A percentile compares a stretch with the other conserved stretches of the same genome.
Conservation (phyloP, 2,113 vertebrate genomes). For the Columba janthina region DNA sequence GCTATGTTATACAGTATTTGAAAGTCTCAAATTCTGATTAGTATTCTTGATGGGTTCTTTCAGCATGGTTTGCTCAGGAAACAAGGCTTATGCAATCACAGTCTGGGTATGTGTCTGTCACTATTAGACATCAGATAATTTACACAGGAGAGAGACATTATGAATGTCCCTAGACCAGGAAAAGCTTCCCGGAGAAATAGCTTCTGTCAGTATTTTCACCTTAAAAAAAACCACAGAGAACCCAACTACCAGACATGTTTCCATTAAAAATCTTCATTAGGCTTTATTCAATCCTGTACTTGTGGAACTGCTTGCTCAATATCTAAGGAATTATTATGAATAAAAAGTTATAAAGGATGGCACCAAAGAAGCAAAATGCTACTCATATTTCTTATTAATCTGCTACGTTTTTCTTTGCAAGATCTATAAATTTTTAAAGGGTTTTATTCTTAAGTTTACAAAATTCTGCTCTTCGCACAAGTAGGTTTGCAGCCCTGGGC, state of each 20-base stretch:
- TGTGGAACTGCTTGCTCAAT: not conserved
- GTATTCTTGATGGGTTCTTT: conserved; percentile 62
- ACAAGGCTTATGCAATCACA: conserved; percentile 65
- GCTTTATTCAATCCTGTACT: not conserved
- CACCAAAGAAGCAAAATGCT: not conserved
- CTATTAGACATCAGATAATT: conserved; percentile 65
- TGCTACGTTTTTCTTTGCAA: not conserved
- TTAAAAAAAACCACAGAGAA: not conserved
- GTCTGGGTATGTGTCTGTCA: conserved; percentile 69
- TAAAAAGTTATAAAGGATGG: not conserved
- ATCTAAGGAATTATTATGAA: not conserved
- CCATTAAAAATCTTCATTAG: not conserved
- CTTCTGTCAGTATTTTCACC: conserved; percentile 13
- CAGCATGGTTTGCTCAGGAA: conserved; percentile 58
- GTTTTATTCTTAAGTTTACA: not conserved
- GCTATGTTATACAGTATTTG: not conserved
- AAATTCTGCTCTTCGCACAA: not conserved
- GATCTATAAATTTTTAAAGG: not conserved
- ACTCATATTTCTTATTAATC: not conserved
- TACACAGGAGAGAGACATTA: conserved; percentile 55
- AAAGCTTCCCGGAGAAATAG: conserved; percentile 32
- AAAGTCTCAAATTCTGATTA: conserved; percentile 41
- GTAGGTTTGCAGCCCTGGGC: not conserved
- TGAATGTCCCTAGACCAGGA: conserved; percentile 43
- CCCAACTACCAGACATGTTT: not conserved